Percentiles rank a stretch among this genome's conserved stretches.
Evolutionary conservation across 2,113 vertebrate species (phyloP).

Genomic region (Aptenodytes patagonicus): DNA sequence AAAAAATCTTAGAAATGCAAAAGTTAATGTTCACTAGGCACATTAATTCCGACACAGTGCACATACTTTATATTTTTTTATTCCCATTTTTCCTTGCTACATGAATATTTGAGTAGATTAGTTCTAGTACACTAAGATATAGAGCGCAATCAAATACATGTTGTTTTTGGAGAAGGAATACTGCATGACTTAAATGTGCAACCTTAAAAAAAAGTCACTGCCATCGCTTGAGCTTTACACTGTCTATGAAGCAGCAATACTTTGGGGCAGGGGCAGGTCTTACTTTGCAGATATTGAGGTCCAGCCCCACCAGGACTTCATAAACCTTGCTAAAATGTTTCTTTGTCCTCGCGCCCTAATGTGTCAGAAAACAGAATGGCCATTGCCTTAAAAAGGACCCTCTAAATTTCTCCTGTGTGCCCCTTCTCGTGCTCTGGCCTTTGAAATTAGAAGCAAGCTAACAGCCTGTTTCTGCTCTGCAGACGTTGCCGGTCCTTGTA

Average conservation of each 20-base stretch:
- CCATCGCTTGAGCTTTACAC: background rate
- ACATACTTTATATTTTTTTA: background rate
- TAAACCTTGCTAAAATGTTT: background rate
- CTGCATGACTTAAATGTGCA: background rate
- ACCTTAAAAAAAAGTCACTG: background rate
- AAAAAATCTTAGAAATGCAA: background rate
- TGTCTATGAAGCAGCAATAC: background rate
- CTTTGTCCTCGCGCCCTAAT: background rate
- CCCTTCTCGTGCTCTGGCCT: background rate
- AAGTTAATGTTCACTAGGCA: background rate
- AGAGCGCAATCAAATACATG: background rate
- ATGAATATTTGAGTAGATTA: constrained; percentile 32
- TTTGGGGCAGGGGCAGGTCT: background rate
- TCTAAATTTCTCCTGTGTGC: background rate
- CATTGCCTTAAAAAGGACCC: background rate
- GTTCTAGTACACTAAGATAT: background rate
- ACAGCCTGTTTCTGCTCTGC: background rate
- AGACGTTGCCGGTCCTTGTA: rapidly evolving
- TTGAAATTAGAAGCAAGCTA: background rate
- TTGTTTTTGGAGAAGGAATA: background rate
- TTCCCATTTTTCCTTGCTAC: background rate
- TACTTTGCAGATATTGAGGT: background rate
- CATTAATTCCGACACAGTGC: background rate
- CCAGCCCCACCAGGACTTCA: background rate
- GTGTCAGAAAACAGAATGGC: background rate